phyloP scores from a whole-genome alignment of 2,888 invertebrate species.

The Halocaridina rubra region DNA sequence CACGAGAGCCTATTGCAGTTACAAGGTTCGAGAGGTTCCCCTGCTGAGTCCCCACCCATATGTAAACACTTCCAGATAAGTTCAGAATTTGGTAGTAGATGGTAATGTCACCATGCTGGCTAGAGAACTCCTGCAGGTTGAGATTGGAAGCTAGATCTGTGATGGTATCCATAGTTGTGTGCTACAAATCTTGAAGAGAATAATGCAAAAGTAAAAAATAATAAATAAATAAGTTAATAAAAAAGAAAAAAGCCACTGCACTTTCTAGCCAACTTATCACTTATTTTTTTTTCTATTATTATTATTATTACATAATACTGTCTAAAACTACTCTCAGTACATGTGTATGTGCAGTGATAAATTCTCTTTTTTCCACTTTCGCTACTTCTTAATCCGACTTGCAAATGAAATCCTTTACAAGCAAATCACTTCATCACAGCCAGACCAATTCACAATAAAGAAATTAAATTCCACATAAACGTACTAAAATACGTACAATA shows the following conservation, averaged over 20 bases:
- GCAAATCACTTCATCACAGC: conserved; percentile 53
- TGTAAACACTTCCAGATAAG: conserved; percentile 55
- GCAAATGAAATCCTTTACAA: conserved; percentile 24
- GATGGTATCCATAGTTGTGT: neutral
- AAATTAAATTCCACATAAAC: conserved; percentile 1
- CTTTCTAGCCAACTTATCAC: conserved; percentile 4
- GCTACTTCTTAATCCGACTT: conserved; percentile 28
- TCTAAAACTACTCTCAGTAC: conserved; percentile 1
- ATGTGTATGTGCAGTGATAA: neutral
- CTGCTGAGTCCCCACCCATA: conserved; percentile 62
- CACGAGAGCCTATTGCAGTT: conserved; percentile 48
- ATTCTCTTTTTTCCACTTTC: neutral
- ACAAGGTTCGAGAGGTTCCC: conserved; percentile 45
- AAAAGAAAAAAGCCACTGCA: neutral
- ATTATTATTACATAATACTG: no score
- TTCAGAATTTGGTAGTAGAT: conserved; percentile 59
- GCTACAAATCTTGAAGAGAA: no score
- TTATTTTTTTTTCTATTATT: no score
- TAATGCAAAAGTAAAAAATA: no score
- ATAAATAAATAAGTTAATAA: no score
- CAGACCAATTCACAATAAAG: conserved; percentile 30
- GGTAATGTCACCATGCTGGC: conserved; percentile 44
- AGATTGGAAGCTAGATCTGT: conserved; percentile 20
- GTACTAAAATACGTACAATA: no score
- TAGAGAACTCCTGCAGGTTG: conserved; percentile 51